Evolutionary conservation across 1,140 invertebrate genomes (phyloP), one percentile per base, ranked within the genome.

Genomic region (Cotesia typhae): DNA sequence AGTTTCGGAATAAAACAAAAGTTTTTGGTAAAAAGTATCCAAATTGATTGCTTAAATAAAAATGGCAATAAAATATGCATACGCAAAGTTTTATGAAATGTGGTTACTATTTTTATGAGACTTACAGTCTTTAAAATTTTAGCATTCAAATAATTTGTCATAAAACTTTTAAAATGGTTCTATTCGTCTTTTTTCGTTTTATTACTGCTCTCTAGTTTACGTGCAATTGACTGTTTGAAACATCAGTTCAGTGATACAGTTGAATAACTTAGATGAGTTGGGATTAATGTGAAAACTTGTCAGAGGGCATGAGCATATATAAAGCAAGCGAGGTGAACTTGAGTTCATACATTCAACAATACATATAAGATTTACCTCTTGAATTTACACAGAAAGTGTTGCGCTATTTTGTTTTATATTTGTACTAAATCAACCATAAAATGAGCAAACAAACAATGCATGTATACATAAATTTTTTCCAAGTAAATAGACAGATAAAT

Each of bases 211-310:
- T 51, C 51, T 67, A 28, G 28, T 28, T 67, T 67, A 55, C 66
- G 66, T 35, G 66, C 66, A 67, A 67, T 67, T 51, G 66, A 67
- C 66, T 65, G 41, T 28, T 53, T 17, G 66, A 67, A 67, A 67
- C 66, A 67, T 67, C 66, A 67, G 66, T 51, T 67, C 41, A 47
- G 41, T 67, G 51, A 67, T 67, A 67, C 66, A 67, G 12, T 67
- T 51, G 14, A 67, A 67, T 36, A 52, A 55, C 66, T 67, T 55
- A 51, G 66, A 67, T 67, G 66, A 67, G 66, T 67, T 55, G 66
- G 51, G 66, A 67, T 67, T 52, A 67, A 67, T 51, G 66, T 67
- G 20, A 36, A 67, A 67, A 67, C 66, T 67, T 67, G 51, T 4
- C 64, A 14, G 17, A 17, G 35, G 12, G 17, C 28, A 65, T 6